Base-by-base conservation (phyloP, 2,888 invertebrate species). In the Acanthosepion lycidas region DNA sequence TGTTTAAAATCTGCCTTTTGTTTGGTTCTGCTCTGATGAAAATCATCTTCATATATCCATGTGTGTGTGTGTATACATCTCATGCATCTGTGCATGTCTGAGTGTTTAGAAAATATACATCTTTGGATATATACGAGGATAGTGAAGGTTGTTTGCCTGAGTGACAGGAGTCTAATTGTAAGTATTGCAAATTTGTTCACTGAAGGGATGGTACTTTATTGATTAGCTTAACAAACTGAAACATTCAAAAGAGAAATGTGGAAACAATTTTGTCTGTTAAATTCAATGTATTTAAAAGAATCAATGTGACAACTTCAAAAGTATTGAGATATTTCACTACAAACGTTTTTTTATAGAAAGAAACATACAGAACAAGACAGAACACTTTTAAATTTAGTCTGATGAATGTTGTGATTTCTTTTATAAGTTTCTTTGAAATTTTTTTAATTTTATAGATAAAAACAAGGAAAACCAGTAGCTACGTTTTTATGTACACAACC, bases 161-260 rank as follows among this genome's bases (percentile, higher is more conserved):
- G 78, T n/a, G 78, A 78, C 78, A 78, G n/a, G 4, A 78, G 78
- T 78, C 78, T 78, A 78, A 78, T 78, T 78, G 78, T 78, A 78
- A n/a, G 78, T n/a, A 78, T 78, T 78, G 78, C n/a, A 78, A 78
- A 78, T 78, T n/a, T 78, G n/a, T 78, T 78, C 78, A 78, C 78
- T 78, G n/a, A 78, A 78, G 78, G 78, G 78, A 78, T 33, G n/a
- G 78, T 78, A 78, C 23, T 78, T 78, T 78, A 78, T 78, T 78
- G 78, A 78, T 78, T 78, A 78, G 78, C 78, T 78, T 78, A 78
- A 78, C n/a, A 78, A 78, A 78, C n/a, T 78, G 78, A 15, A 78
- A 78, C 78, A 78, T 78, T n/a, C 78, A 78, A 12, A 15, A 78
- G 3, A 78, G n/a, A 78, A 78, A 78, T 78, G 78, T 12, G 78